Evolutionary conservation across 2,797 vertebrate genomes (phyloP).

Genomic region (Notamacropus eugenii): DNA sequence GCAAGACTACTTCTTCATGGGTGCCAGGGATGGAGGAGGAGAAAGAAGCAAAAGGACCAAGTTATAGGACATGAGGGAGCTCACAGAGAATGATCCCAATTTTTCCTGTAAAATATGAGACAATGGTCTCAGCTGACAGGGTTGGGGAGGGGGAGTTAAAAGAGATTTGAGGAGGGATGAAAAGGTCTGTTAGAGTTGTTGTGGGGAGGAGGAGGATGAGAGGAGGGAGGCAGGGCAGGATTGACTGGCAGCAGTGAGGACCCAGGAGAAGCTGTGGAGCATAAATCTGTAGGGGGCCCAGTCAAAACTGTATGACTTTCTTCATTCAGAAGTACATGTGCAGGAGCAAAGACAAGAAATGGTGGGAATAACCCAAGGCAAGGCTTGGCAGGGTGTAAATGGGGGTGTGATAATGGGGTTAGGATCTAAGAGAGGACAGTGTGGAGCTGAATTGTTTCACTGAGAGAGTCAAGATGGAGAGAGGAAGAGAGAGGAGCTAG

Average conservation of each 20-base stretch:
- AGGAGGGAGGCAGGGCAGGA: not conserved
- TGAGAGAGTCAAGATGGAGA: not conserved
- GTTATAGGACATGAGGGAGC: not conserved
- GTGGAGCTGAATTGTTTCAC: not conserved
- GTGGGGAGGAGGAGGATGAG: not conserved
- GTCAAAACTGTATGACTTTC: not conserved
- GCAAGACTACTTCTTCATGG: not conserved
- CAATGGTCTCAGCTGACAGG: not conserved
- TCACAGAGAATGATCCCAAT: not conserved
- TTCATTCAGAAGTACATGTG: not conserved
- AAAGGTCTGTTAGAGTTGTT: not conserved
- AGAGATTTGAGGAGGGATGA: not conserved
- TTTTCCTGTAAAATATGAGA: not conserved
- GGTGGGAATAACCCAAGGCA: not conserved
- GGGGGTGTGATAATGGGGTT: not conserved
- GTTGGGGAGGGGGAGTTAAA: not conserved
- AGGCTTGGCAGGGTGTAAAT: not conserved
- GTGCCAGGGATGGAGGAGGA: not conserved
- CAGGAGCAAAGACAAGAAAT: not conserved
- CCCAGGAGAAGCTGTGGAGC: not conserved
- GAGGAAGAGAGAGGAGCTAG: not conserved
- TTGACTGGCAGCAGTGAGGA: not conserved
- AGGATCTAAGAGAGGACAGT: not conserved
- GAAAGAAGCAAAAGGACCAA: not conserved
- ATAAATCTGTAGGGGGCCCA: too few relatives aligned